Evolutionary conservation across 2,113 vertebrate species (phyloP), one percentile per base, ranked within the genome.

Genomic region (Myotis davidii): DNA sequence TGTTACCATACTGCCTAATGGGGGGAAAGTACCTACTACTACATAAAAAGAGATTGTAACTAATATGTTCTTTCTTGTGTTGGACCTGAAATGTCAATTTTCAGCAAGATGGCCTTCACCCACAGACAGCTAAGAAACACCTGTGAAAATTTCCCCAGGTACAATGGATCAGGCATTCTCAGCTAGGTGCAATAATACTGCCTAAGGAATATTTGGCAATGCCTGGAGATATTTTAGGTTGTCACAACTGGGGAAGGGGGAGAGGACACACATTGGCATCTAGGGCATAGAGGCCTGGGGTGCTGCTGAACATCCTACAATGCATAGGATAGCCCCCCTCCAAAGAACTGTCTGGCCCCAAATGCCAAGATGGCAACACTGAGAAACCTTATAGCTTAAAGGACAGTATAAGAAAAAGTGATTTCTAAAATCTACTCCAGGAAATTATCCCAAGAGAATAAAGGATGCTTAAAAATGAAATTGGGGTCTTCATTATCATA

Each of bases 401-500:
- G 27, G 27, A 17, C 20, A 78, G 73, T 42, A 17, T n/a, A 52
- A 85, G 6, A 76, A 91, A n/a, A 88, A 9, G 10, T 23, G 7
- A 48, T 87, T 93, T 94, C 77, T 91, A 77, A 94, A 94, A 85
- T 61, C 34, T 69, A 82, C n/a, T 61, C n/a, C 3, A 86, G 56
- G 65, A 81, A 91, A 65, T 73, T 74, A 77, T 37, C 27, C 25
- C 50, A 45, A 91, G 34, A 85, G 83, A 88, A 86, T 50, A 83
- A 67, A 37, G 8, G 86, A 1, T 72, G 52, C 14, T 83, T 69
- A 69, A 76, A 88, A 48, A 42, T 70, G 73, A 84, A 93, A 37
- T 9, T 39, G 52, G 25, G 4, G 54, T 88, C 84, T 93, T 85
- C 37, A 72, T 37, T 85, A 76, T 32, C 37, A 74, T 32, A 56